Percentiles rank a stretch among this genome's conserved stretches.
Evolutionary conservation across 2,888 invertebrate species (phyloP).

Genomic region (Ophion obscuratus): DNA sequence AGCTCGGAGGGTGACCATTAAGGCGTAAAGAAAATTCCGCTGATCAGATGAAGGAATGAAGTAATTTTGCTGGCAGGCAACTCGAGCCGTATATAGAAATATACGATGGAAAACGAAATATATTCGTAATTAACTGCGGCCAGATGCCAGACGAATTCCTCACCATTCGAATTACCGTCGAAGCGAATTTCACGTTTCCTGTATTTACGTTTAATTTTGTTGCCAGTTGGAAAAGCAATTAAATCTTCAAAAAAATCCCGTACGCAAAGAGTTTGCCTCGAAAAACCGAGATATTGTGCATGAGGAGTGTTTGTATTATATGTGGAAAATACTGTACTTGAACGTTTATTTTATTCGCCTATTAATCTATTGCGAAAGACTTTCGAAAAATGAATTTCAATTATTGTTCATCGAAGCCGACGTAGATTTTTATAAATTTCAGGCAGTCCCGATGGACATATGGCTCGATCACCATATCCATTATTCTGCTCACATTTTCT

Average conservation of each 20-base stretch:
- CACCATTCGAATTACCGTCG: slow-evolving; percentile 18
- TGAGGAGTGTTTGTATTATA: not conserved
- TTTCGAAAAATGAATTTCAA: not conserved
- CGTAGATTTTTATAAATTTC: not conserved
- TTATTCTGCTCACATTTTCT: not conserved
- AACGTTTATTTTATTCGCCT: not conserved
- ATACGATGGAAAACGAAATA: slow-evolving; percentile 64
- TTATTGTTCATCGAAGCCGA: not conserved
- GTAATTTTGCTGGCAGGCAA: slow-evolving; percentile 60
- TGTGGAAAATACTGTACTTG: not conserved
- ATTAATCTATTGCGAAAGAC: not conserved
- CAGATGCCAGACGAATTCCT: slow-evolving; percentile 24
- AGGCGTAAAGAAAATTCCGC: slow-evolving; percentile 51
- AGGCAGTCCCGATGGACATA: not conserved
- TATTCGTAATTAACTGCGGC: slow-evolving; percentile 68
- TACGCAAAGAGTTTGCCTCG: not conserved
- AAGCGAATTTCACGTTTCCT: not conserved
- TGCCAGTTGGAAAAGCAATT: not conserved
- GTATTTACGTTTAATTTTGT: slow-evolving; percentile 28
- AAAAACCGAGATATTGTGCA: not conserved
- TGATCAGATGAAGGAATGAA: slow-evolving; percentile 52
- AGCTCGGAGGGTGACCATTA: slow-evolving; percentile 57
- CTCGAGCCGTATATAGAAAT: slow-evolving; percentile 49
- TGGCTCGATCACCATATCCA: not conserved
- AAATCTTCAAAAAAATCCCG: not conserved